Evolutionary conservation across 2,888 invertebrate species (phyloP), one percentile per base, ranked within the genome.

Genomic region (Drosophila pegasa): DNA sequence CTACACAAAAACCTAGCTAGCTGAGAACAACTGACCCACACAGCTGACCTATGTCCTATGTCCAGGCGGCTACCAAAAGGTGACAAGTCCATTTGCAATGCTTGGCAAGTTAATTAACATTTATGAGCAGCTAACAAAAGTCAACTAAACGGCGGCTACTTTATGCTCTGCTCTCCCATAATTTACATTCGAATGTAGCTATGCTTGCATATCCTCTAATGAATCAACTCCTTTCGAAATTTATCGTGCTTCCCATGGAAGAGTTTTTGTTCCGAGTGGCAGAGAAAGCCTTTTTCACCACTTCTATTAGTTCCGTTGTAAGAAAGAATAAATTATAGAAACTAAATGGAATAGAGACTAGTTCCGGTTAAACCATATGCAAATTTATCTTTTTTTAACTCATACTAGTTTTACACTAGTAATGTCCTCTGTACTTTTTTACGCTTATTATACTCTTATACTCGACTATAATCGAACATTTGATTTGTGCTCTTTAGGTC

Each of bases 31-130:
- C 48, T 52, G 31, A 60, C 40, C 16, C 12, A 52, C 14, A 35
- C 25, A n/a, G 20, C 25, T 35, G 57, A 55, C 25, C 67, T n/a
- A n/a, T n/a, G n/a, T n/a, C n/a, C 43, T n/a, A 27, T 48, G 45
- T 52, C 35, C 37, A 16, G 16, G 12, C 10, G 33, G 20, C 31
- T 31, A 16, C 18, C 25, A 14, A 10, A 35, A 37, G 60, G 51
- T 80, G 80, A 78, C 78, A 80, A 51, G 64, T 78, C 61, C 61
- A 78, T 78, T 80, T 66, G 80, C 48, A 47, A 71, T 67, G 78
- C 60, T 45, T 50, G 29, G 55, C 62, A 67, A 63, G 60, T 80
- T 77, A 77, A 80, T 80, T 77, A 77, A 61, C 52, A 71, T 61
- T 61, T 61, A 14, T 54, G 40, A 31, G 31, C n/a, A 10, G 12